phyloP scores from a whole-genome alignment of 2,797 vertebrate species.

The Hydrolagus colliei region DNA sequence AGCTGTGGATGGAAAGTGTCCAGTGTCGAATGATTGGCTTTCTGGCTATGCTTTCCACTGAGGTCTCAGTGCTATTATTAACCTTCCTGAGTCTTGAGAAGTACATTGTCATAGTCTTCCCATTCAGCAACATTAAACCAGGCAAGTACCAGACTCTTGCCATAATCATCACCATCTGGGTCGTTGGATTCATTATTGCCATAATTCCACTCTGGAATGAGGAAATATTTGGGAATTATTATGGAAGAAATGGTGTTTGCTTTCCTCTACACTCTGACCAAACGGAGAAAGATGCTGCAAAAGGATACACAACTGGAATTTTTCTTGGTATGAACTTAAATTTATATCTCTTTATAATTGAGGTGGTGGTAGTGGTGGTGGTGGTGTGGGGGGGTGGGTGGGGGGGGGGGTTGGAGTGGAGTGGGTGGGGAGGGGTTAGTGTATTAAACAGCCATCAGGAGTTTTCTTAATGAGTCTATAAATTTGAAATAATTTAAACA shows the following conservation, averaged over 20 bases:
- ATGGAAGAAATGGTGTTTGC: constrained; percentile 74
- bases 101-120: constrained; percentile 75
- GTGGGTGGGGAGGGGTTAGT: not conserved
- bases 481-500: no score
- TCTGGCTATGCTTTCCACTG: constrained; percentile 68
- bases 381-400: not conserved
- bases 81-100: constrained; percentile 78
- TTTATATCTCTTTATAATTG: not conserved
- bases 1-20: constrained; percentile 69
- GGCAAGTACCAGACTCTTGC: constrained; percentile 61
- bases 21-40: constrained; percentile 64
- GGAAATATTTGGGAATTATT: constrained; percentile 74
- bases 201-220: constrained; percentile 66
- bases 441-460: no score
- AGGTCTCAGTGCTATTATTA: constrained; percentile 70
- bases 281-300: constrained; percentile 65
- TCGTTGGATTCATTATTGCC: constrained; percentile 67
- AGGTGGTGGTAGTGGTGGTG: not conserved
- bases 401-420: not conserved
- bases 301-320: constrained; percentile 72
- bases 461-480: no score
- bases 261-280: constrained; percentile 74
- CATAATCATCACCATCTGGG: constrained; percentile 62
- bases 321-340: constrained; percentile 67
- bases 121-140: constrained; percentile 68